These are phyloP conservation scores for Spea bombifrons DNA, from an alignment of 2,113 vertebrate species.

Conservation along the genomic window DNA sequence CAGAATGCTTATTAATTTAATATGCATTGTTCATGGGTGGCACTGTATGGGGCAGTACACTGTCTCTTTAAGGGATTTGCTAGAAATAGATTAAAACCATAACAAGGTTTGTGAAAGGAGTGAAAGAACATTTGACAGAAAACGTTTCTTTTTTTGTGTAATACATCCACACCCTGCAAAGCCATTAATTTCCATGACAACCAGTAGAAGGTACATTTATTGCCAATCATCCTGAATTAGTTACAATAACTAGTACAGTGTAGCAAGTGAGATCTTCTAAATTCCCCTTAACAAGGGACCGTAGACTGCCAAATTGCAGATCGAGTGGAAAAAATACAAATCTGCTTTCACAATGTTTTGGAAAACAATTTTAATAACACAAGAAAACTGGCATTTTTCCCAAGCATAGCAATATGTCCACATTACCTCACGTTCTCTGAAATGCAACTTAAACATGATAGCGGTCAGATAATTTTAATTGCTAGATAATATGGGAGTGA, in stretches of 20 bases:
- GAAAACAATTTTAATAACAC: constrained; percentile 37
- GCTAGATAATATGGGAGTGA: constrained; percentile 14
- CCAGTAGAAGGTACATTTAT: constrained; percentile 21
- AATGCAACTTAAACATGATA: constrained; percentile 3
- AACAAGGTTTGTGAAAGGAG: constrained; percentile 26
- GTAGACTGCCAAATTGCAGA: constrained; percentile 35
- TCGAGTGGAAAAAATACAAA: constrained; percentile 32
- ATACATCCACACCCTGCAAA: constrained; percentile 27
- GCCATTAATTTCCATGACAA: constrained; percentile 36
- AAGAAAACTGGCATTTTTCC: constrained; percentile 27
- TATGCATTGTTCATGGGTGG: too few species aligned
- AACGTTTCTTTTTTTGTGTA: not conserved
- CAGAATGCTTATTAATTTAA: too few species aligned
- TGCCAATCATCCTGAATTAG: constrained; percentile 29
- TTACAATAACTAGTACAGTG: constrained; percentile 36
- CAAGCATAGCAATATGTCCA: constrained; percentile 13
- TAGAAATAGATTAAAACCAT: constrained; percentile 35
- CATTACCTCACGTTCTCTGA: constrained; percentile 33
- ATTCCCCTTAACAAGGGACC: constrained; percentile 32
- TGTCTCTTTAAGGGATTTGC: constrained; percentile 17
- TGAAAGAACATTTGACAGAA: not conserved
- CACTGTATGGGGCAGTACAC: too few species aligned
- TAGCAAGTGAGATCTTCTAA: constrained; percentile 35
- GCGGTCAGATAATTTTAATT: constrained; percentile 14
- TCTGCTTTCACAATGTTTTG: constrained; percentile 22